Conservation (phyloP, 2,888 invertebrate genomes). For the Xestia rhomboidea region DNA sequence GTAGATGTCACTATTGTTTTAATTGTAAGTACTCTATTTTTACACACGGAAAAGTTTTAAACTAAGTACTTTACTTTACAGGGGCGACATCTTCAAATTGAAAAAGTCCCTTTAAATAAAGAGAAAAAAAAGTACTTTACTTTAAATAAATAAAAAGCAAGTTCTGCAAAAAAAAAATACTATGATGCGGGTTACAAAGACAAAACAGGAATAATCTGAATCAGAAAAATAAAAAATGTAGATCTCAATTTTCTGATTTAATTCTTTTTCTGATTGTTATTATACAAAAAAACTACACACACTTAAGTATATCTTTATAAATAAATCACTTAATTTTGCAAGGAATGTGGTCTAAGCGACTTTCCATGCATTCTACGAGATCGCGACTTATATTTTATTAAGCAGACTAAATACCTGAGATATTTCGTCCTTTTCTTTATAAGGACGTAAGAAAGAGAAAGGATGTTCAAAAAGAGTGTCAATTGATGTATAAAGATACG, state of each 20-base stretch:
- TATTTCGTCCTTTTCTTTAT: conserved; percentile 26
- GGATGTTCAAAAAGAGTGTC: conserved; percentile 19
- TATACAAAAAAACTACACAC: background rate
- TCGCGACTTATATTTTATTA: conserved; percentile 36
- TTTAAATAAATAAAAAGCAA: no score
- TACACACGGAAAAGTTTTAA: background rate
- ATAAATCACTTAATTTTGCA: conserved; percentile 73
- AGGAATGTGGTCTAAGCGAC: conserved; percentile 77
- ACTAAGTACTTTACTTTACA: no score
- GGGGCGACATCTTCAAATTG: no score
- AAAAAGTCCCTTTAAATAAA: no score
- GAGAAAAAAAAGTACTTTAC: no score
- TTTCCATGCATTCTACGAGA: conserved; percentile 71
- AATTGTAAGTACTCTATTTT: no score
- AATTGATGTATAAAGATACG: conserved; percentile 9
- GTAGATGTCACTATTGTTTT: background rate
- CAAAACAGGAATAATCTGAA: background rate
- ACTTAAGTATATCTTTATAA: conserved; percentile 54
- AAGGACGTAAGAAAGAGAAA: conserved; percentile 30
- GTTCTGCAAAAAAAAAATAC: no score
- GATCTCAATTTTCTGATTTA: background rate
- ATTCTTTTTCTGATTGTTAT: no score
- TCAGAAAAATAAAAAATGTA: background rate
- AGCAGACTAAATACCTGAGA: conserved; percentile 21
- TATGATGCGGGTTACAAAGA: background rate